Base-by-base conservation (phyloP, 2,888 invertebrate species). In the Eledona agricola region DNA sequence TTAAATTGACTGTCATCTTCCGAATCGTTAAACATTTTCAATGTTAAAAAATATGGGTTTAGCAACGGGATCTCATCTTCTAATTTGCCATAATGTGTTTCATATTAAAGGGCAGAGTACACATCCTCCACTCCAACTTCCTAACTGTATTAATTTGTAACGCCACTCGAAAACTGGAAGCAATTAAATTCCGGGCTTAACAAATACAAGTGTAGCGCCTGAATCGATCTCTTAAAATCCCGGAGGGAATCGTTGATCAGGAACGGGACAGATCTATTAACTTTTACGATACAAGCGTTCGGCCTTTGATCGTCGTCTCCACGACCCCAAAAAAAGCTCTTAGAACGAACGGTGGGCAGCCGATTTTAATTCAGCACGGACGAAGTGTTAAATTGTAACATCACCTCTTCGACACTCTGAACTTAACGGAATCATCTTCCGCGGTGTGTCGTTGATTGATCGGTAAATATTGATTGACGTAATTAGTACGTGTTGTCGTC, bases 401-500 rank as follows among this genome's bases (percentile, higher is more conserved):
- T n/a, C n/a, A n/a, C n/a, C n/a, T n/a, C n/a, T n/a, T n/a, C n/a
- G n/a, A n/a, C n/a, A n/a, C n/a, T n/a, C n/a, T n/a, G n/a, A n/a
- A n/a, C n/a, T 26, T 40, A 40, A 40, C 15, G 22, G 29, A 42
- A 10, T 13, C 23, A 12, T 23, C 25, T 7, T 37, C 13, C 22
- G 7, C 6, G n/a, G n/a, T n/a, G n/a, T 22, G 12, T 13, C 9
- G 19, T 34, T 42, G 29, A 35, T 35, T 46, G 23, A 25, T 34
- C 34, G 12, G 29, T 45, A 46, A 46, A 46, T 34, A 46, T 34
- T 46, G 34, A 46, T 46, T 46, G 25, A 34, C 35, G 16, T 46
- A 46, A 35, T 46, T 46, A 28, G 15, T 13, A 23, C 20, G 19
- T 31, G 32, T 22, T 22, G n/a, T 12, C 13, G 22, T 7, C 12